Conservation (phyloP, 2,113 vertebrate genomes). For the Mesoclemmys tuberculata region DNA sequence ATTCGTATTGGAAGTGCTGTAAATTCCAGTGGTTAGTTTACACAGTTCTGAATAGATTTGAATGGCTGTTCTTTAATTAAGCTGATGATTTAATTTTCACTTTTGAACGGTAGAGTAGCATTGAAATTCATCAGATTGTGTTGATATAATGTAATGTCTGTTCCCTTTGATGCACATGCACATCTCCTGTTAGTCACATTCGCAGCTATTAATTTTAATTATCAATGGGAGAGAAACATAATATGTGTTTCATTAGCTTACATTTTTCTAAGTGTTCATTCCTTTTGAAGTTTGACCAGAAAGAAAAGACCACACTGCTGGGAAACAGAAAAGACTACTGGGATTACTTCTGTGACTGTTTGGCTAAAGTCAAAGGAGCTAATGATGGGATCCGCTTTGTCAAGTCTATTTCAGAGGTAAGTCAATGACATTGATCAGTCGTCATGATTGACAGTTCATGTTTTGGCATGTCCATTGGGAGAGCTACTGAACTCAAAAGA, state of each 20-base stretch:
- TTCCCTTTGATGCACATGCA: background rate
- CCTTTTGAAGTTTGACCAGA: conserved; percentile 91
- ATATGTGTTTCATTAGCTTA: background rate
- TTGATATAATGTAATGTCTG: background rate
- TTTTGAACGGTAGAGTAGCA: background rate
- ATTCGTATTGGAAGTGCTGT: background rate
- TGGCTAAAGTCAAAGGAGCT: conserved; percentile 94
- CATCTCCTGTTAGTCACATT: background rate
- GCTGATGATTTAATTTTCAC: background rate
- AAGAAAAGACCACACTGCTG: conserved; percentile 92
- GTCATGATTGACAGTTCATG: background rate
- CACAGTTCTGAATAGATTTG: background rate
- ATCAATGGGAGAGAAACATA: background rate
- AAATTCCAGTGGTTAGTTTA: background rate
- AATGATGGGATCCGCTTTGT: conserved; percentile 97
- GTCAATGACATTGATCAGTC: background rate
- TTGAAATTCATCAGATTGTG: background rate
- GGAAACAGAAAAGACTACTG: conserved; percentile 96
- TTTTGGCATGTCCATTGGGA: background rate
- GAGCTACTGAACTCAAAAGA: background rate
- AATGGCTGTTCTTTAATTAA: conserved; percentile 13
- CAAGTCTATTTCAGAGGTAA: conserved; percentile 94
- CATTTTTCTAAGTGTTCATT: conserved; percentile 10
- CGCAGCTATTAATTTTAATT: too few relatives aligned
- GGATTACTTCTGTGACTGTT: conserved; percentile 97